phyloP scores from a whole-genome alignment of 2,888 invertebrate genomes.

The Phoronis australis region DNA sequence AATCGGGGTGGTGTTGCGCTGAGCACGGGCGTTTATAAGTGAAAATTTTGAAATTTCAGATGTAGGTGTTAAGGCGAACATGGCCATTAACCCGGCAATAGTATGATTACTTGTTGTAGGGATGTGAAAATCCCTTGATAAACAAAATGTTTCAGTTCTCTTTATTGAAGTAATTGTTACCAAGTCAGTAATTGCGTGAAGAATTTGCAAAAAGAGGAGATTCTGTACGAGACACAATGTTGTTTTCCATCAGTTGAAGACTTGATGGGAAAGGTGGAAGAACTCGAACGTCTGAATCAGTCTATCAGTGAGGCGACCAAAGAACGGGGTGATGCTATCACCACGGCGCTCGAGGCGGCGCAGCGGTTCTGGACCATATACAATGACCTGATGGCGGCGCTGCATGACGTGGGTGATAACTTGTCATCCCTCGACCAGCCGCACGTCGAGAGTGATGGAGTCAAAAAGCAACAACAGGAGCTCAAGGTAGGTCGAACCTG shows the following conservation, averaged over 20 bases:
- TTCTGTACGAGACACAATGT: too few relatives aligned
- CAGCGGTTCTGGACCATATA: constrained; percentile 42
- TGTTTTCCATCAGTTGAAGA: constrained; percentile 33
- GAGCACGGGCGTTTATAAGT: too few relatives aligned
- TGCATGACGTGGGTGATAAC: constrained; percentile 48
- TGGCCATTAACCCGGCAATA: too few relatives aligned
- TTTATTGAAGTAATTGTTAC: too few relatives aligned
- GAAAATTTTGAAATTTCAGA: too few relatives aligned
- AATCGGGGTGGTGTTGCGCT: too few relatives aligned
- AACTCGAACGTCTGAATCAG: constrained; percentile 31
- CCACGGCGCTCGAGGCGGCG: constrained; percentile 33
- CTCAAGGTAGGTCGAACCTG: constrained; percentile 28
- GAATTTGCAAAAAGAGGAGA: too few relatives aligned
- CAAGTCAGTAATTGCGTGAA: too few relatives aligned
- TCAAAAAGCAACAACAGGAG: constrained; percentile 48
- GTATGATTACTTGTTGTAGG: too few relatives aligned
- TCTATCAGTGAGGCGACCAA: constrained; percentile 26
- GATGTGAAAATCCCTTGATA: too few relatives aligned
- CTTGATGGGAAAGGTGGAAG: constrained; percentile 36
- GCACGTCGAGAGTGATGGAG: constrained; percentile 42
- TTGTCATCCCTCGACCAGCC: constrained; percentile 47
- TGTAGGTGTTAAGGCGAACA: too few relatives aligned
- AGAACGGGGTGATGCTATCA: constrained; percentile 30
- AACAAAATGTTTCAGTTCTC: too few relatives aligned
- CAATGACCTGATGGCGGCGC: constrained; percentile 35